These are phyloP conservation scores for Catostylus mosaicus DNA, from an alignment of 30 jellyfish, hydroid and myxozoan species.

Conservation along the genomic window DNA sequence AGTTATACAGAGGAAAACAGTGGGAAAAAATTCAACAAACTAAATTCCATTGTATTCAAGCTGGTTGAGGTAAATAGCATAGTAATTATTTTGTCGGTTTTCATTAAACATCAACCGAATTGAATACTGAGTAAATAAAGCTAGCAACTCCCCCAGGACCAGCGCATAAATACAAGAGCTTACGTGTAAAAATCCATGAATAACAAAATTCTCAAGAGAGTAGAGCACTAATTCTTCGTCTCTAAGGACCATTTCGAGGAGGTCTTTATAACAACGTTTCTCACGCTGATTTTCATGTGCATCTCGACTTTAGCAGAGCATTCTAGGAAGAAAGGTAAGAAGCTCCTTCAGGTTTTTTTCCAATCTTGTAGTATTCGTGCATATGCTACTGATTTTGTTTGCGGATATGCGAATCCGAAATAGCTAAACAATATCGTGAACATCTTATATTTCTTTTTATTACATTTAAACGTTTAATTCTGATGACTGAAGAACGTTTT, in stretches of 20 bases:
- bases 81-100: slow-evolving; percentile 72
- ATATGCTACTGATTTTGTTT: neutral
- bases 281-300: neutral
- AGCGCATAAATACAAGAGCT: slow-evolving; percentile 51
- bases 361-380: neutral
- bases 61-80: slow-evolving; percentile 56
- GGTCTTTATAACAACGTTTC: slow-evolving; percentile 35
- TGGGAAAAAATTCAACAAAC: slow-evolving; percentile 51
- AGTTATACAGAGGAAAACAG: slow-evolving; percentile 62
- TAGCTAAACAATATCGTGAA: no score
- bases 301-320: neutral
- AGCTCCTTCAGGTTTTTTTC: neutral
- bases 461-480: no score
- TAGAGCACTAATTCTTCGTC: neutral
- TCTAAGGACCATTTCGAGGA: neutral
- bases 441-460: no score
- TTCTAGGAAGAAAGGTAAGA: neutral
- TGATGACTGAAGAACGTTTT: no score
- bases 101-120: slow-evolving; percentile 64
- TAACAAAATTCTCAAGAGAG: slow-evolving; percentile 33
- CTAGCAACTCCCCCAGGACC: slow-evolving; percentile 75
- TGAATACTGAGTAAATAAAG: slow-evolving; percentile 59
- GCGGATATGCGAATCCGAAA: neutral
- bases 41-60: slow-evolving; percentile 67
- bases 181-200: slow-evolving; percentile 43